These are phyloP conservation scores for Hestina assimilis DNA, from an alignment of 1,140 invertebrate species.

Conservation along the genomic window DNA sequence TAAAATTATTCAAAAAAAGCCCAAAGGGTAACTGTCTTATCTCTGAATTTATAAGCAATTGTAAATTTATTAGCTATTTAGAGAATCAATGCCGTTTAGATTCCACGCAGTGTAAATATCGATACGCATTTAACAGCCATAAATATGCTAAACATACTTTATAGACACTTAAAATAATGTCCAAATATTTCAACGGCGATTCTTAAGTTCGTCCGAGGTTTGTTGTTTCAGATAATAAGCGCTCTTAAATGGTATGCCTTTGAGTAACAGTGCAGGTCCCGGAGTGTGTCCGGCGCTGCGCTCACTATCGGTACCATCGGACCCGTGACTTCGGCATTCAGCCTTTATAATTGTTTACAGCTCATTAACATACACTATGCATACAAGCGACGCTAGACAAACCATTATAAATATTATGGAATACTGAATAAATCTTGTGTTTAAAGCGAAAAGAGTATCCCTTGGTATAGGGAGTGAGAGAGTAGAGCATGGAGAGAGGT, in stretches of 20 bases:
- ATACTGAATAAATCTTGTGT: not conserved
- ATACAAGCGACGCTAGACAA: not conserved
- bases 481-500: too few species aligned
- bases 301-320: not conserved
- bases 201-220: not conserved
- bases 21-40: not conserved
- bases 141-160: not conserved
- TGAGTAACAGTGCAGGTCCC: not conserved
- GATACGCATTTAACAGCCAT: not conserved
- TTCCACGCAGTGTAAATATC: not conserved
- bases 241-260: not conserved
- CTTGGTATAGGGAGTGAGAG: too few species aligned
- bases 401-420: not conserved
- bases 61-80: not conserved
- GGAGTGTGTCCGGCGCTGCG: not conserved
- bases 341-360: not conserved
- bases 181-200: slow-evolving; percentile 4
- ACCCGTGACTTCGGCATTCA: too few species aligned
- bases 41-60: not conserved
- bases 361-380: not conserved
- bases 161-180: not conserved
- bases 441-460: not conserved
- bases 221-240: not conserved
- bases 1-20: not conserved
- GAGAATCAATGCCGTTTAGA: not conserved